Conservation (phyloP, 2,113 vertebrate species). For the Notothenia rossii region DNA sequence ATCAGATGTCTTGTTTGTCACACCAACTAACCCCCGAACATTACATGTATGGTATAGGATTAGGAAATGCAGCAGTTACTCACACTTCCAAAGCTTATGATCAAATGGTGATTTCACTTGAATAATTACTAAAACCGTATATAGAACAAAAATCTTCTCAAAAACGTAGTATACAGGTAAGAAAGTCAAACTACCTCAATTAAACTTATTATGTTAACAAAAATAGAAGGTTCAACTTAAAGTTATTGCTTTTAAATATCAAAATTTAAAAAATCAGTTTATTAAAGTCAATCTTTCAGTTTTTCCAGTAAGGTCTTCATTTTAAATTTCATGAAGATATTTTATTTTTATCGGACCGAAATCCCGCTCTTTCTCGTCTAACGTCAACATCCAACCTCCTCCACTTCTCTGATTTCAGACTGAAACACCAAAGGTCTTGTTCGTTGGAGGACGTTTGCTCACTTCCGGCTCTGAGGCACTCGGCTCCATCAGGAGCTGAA, state of each 20-base stretch:
- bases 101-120: no score
- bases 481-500: slow-evolving; percentile 34
- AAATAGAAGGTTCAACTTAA: no score
- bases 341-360: background rate
- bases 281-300: no score
- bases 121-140: no score
- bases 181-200: background rate
- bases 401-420: background rate
- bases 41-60: no score
- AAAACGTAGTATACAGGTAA: background rate
- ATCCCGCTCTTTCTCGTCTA: background rate
- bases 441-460: slow-evolving; percentile 42
- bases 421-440: slow-evolving; percentile 30
- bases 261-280: no score
- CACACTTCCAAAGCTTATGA: background rate
- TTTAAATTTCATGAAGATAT: background rate
- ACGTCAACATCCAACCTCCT: background rate
- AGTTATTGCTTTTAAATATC: no score
- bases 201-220: no score
- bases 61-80: background rate
- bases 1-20: background rate
- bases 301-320: background rate
- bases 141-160: no score
- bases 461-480: slow-evolving; percentile 57
- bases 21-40: background rate